These are phyloP conservation scores for Nibea albiflora DNA, from an alignment of 2,113 vertebrate genomes.

Conservation along the genomic window DNA sequence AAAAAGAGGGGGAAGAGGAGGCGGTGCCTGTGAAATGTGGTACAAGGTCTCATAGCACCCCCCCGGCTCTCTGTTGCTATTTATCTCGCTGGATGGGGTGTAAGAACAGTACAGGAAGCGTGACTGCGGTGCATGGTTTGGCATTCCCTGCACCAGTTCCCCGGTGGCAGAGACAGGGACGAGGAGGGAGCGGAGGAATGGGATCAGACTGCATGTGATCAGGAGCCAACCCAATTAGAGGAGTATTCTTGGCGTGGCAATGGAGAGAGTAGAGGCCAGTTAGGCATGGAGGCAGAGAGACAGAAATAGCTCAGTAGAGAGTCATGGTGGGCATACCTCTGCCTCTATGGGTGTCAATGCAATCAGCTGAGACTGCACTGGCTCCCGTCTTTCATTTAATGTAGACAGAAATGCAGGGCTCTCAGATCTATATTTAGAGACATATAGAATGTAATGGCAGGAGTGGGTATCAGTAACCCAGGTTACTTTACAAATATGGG, in stretches of 20 bases:
- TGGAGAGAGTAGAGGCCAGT: constrained; percentile 48
- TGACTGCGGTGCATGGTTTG: constrained; percentile 7
- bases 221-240: constrained; percentile 78
- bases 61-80: constrained; percentile 38
- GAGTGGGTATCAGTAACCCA: constrained; percentile 18
- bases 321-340: constrained; percentile 64
- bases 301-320: constrained; percentile 80
- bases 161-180: constrained; percentile 26
- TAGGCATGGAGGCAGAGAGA: constrained; percentile 62
- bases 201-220: constrained; percentile 64
- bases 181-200: constrained; percentile 34
- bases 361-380: constrained; percentile 50
- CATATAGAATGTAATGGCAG: constrained; percentile 5
- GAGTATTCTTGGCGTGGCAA: constrained; percentile 69
- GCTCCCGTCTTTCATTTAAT: constrained; percentile 46
- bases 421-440: constrained; percentile 47
- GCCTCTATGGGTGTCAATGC: constrained; percentile 56
- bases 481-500: background rate
- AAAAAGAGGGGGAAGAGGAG: constrained; percentile 33
- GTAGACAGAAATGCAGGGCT: constrained; percentile 28
- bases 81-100: constrained; percentile 41
- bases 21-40: constrained; percentile 6
- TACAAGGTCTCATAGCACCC: background rate
- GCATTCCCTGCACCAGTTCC: constrained; percentile 46
- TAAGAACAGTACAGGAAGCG: constrained; percentile 54